Evolutionary conservation across 2,797 vertebrate genomes (phyloP), one percentile per base, ranked within the genome.

Genomic region (Oreortyx pictus): DNA sequence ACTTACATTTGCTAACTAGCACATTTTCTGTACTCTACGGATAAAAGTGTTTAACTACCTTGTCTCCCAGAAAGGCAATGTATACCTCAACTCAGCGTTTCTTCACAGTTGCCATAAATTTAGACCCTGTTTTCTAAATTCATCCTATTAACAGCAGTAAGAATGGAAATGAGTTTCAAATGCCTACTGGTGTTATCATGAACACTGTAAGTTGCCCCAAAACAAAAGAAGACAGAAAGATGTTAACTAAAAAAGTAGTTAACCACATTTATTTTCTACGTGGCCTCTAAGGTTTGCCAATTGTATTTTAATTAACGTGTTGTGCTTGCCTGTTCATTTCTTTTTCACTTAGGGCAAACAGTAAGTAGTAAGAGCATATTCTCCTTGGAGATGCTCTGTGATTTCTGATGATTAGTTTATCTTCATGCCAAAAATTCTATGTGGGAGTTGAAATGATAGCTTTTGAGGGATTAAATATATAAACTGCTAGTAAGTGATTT

Each of bases 401-500:
- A 56, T 37, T 62, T 29, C 61, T 83, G 56, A 56, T 60, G 60
- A 66, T 15, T 71, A 52, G 37, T 68, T 82, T 57, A 57, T 77
- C 61, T 33, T 41, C 68, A 50, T 35, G 72, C 43, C 25, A 81
- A 75, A 72, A 29, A 78, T 11, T 76, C 39, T 50, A 11, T 27
- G 62, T 56, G 47, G 82, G 43, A 72, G 19, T 60, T 88, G 43
- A 81, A 18, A 25, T 68, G 76, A 59, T n/a, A 65, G 79, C 22
- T 86, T 78, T 70, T 52, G 5, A 27, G 35, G 35, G 75, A 83
- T 50, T 80, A 70, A 70, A 65, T 43, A 75, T 20, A 12, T 35
- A 91, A 89, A 81, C 56, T 59, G 11, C 66, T 90, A 68, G 4
- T 52, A 65, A 86, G 39, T 37, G 15, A 37, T 75, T 91, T 85